A percentile compares a stretch with the other conserved stretches of the same genome.
phyloP scores from a whole-genome alignment of 2,113 vertebrate genomes.

The Pollimyrus isidori region DNA sequence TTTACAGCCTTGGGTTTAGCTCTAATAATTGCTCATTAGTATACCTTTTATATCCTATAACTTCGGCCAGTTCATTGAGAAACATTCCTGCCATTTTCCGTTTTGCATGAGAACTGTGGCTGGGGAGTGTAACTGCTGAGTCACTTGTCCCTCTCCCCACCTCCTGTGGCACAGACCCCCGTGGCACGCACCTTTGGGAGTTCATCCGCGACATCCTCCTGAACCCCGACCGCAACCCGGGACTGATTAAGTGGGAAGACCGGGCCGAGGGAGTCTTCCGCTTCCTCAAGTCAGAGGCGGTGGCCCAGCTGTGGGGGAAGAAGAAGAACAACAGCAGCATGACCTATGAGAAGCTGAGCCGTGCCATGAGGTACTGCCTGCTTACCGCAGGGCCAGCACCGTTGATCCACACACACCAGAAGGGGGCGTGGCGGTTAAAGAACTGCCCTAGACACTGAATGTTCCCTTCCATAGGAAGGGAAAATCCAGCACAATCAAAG shows the following conservation, averaged over 20 bases:
- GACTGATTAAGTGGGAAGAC: slow-evolving; percentile 96
- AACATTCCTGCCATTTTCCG: not conserved
- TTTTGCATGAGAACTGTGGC: not conserved
- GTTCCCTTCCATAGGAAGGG: not conserved
- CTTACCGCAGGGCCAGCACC: not conserved
- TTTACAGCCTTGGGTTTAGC: not conserved
- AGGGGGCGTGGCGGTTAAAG: not conserved
- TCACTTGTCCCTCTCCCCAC: not conserved
- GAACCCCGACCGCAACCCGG: slow-evolving; percentile 87
- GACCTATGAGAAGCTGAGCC: slow-evolving; percentile 97
- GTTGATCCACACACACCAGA: not conserved
- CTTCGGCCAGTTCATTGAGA: not conserved
- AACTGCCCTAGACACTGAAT: not conserved
- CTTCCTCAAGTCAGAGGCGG: slow-evolving; percentile 93
- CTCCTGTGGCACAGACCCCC: slow-evolving; percentile 62
- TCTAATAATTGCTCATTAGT: not conserved
- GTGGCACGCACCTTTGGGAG: slow-evolving; percentile 94
- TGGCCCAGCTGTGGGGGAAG: slow-evolving; percentile 95
- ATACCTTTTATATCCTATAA: not conserved
- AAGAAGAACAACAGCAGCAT: slow-evolving; percentile 99
- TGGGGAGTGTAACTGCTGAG: not conserved
- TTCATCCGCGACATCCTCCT: slow-evolving; percentile 95
- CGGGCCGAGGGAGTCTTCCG: slow-evolving; percentile 87
- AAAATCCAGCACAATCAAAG: not conserved
- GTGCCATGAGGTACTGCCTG: slow-evolving; percentile 83